phyloP scores from a whole-genome alignment of 2,797 vertebrate genomes.

The Enoplosus armatus region DNA sequence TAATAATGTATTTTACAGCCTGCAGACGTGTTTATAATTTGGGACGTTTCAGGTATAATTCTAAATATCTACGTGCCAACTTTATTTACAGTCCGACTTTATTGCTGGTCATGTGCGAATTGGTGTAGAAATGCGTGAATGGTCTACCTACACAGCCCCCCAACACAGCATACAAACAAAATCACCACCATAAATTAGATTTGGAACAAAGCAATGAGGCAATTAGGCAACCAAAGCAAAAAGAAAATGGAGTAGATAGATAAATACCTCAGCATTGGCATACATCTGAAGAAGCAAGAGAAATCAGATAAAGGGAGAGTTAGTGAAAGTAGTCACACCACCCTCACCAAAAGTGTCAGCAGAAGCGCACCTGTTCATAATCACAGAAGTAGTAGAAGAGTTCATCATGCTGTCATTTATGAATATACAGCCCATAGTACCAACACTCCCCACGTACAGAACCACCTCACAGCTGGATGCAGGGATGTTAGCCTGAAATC shows the following conservation, averaged over 20 bases:
- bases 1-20: not conserved
- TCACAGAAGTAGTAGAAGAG: conserved; percentile 64
- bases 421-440: conserved; percentile 51
- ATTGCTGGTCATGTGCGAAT: not conserved
- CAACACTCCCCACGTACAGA: conserved; percentile 38
- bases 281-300: conserved; percentile 90
- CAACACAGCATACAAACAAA: conserved; percentile 36
- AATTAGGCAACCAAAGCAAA: conserved; percentile 76
- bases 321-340: conserved; percentile 85
- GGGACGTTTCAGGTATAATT: not conserved
- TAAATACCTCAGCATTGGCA: conserved; percentile 92
- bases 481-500: conserved; percentile 69
- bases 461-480: conserved; percentile 49
- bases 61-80: not conserved
- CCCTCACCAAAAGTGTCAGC: conserved; percentile 84
- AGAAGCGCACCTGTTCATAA: conserved; percentile 72
- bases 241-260: conserved; percentile 73
- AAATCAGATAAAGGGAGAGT: conserved; percentile 85
- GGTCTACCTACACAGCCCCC: not conserved
- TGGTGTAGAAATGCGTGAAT: not conserved
- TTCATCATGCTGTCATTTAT: conserved; percentile 75
- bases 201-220: conserved; percentile 73
- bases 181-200: conserved; percentile 55
- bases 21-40: conserved; percentile 3
- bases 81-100: not conserved